phyloP scores from a whole-genome alignment of 1,140 invertebrate genomes.

The Zaprionus tsacasi region DNA sequence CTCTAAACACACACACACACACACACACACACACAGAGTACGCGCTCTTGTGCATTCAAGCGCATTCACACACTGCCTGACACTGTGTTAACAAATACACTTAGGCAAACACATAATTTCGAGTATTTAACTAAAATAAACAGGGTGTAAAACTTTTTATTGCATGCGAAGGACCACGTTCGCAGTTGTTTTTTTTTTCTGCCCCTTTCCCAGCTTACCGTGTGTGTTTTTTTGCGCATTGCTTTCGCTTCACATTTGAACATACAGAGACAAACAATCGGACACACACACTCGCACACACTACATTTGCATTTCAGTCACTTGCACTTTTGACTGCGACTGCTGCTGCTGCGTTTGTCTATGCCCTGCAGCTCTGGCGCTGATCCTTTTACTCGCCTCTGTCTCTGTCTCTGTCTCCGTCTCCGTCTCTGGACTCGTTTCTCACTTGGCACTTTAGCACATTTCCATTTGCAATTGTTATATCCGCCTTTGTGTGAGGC shows the following conservation, averaged over 20 bases:
- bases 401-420: slow-evolving; percentile 39
- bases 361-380: slow-evolving; percentile 27
- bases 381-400: slow-evolving; percentile 33
- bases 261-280: slow-evolving; percentile 43
- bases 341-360: slow-evolving; percentile 32
- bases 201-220: neutral
- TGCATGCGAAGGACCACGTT: slow-evolving; percentile 45
- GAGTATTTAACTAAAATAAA: slow-evolving; percentile 83
- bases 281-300: slow-evolving; percentile 26
- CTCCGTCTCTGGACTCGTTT: slow-evolving; percentile 36
- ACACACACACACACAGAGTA: neutral
- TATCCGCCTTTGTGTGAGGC: slow-evolving; percentile 67
- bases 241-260: slow-evolving; percentile 55
- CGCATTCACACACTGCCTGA: slow-evolving; percentile 15
- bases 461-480: slow-evolving; percentile 82
- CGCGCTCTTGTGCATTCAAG: slow-evolving; percentile 1
- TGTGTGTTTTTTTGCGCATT: slow-evolving; percentile 14
- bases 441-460: slow-evolving; percentile 73
- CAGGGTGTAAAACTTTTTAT: slow-evolving; percentile 82
- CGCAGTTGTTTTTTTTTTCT: slow-evolving; percentile 1
- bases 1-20: slow-evolving; percentile 27
- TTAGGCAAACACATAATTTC: slow-evolving; percentile 82
- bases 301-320: slow-evolving; percentile 78
- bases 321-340: slow-evolving; percentile 75
- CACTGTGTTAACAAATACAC: slow-evolving; percentile 80